These are phyloP conservation scores for Pedicia rivosa DNA, from an alignment of 2,888 invertebrate species.

Conservation along the genomic window DNA sequence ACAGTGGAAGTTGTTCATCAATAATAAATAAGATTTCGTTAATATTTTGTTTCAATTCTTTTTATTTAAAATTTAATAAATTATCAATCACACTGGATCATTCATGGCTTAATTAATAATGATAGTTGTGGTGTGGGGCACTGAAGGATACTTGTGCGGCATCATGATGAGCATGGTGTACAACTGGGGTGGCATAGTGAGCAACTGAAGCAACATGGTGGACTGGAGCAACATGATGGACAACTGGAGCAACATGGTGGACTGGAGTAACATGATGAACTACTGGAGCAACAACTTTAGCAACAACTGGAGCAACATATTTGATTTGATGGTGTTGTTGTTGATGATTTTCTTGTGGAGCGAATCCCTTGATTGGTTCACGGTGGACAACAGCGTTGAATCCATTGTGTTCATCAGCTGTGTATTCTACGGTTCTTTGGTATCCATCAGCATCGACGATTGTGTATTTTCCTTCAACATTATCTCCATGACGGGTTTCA, in stretches of 20 bases:
- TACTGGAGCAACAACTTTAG: conserved; percentile 15
- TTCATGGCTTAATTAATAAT: no score
- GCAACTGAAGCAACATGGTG: background rate
- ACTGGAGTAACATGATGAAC: conserved; percentile 11
- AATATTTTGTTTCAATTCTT: no score
- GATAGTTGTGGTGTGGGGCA: conserved; percentile 12
- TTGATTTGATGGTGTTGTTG: no score
- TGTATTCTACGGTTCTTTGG: conserved; percentile 34
- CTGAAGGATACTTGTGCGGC: conserved; percentile 14
- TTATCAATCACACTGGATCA: no score
- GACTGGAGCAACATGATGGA: conserved; percentile 10
- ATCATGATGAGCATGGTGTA: conserved; percentile 16
- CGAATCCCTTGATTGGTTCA: conserved; percentile 32
- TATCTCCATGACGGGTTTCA: conserved; percentile 34
- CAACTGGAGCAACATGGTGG: conserved; percentile 24
- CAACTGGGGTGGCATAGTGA: conserved; percentile 17
- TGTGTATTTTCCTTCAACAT: conserved; percentile 34
- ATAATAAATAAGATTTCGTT: no score
- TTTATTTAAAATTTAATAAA: no score
- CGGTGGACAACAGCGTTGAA: conserved; percentile 37
- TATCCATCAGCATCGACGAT: conserved; percentile 36
- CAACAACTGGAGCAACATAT: no score
- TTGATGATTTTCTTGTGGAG: no score
- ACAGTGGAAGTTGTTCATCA: no score
- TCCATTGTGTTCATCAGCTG: conserved; percentile 34